Conservation (phyloP, 2,113 vertebrate species). For the Psilopsiagon aurifrons region DNA sequence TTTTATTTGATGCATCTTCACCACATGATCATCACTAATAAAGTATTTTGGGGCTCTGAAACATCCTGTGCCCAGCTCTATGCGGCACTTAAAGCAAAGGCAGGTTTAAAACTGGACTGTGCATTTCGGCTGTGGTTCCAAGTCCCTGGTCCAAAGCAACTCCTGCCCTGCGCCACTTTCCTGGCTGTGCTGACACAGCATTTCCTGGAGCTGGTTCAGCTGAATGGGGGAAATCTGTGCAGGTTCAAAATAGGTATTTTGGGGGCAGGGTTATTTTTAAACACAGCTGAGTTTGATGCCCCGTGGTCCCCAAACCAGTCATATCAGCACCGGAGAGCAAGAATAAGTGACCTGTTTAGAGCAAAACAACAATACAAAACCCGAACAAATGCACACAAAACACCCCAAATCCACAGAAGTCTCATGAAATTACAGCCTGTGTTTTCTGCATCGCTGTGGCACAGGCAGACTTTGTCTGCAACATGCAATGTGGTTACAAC, state of each 20-base stretch:
- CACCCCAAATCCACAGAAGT: not conserved
- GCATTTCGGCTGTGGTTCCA: accelerated
- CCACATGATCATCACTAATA: no score
- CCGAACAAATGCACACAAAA: not conserved
- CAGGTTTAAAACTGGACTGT: not conserved
- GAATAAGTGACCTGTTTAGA: not conserved
- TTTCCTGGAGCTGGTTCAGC: not conserved
- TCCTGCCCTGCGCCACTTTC: not conserved
- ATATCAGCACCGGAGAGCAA: not conserved
- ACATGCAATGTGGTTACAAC: accelerated
- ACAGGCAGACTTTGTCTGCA: not conserved
- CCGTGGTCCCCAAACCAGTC: not conserved
- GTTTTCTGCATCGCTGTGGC: not conserved
- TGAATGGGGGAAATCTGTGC: not conserved
- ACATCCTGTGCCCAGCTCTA: not conserved
- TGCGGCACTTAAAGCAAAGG: not conserved
- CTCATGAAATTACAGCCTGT: not conserved
- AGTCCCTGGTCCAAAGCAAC: not conserved
- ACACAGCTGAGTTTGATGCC: accelerated
- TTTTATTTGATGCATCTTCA: not conserved
- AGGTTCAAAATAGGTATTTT: not conserved
- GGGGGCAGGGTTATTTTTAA: not conserved
- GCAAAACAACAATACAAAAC: not conserved
- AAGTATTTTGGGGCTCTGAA: not conserved
- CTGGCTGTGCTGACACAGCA: not conserved